Evolutionary conservation across 2,113 vertebrate species (phyloP), one percentile per base, ranked within the genome.

Genomic region (Symphodus melops): DNA sequence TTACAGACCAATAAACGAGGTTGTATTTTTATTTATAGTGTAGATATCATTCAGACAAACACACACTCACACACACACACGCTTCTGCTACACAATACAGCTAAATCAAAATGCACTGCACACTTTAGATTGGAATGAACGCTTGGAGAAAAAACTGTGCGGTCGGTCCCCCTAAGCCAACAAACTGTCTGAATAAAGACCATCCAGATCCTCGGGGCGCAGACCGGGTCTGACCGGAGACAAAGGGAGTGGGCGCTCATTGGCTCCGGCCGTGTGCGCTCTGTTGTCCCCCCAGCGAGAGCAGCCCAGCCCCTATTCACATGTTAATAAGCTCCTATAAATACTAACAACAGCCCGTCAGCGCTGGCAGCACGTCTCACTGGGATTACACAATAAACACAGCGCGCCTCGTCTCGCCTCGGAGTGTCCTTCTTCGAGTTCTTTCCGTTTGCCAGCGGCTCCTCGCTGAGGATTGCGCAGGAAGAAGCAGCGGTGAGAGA

Each of bases 271-370:
- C 66, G 70, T 90, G 85, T 60, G 91, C 88, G 81, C 93, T 81
- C 82, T 78, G 93, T 86, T 82, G 92, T 90, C 74, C 85, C 85
- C 73, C 69, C 81, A 88, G 82, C 89, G 55, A 53, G 79, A 82
- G 71, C 68, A 41, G 72, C 82, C 93, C 92, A 80, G 88, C 75
- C 83, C 79, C 49, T 41, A 92, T 95, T 94, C 93, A 95, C 83
- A 95, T 96, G 95, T 81, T 95, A 96, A 96, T 94, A 17, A 84
- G 86, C 25, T 42, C 21, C 82, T 93, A 94, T 95, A 95, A 95
- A 94, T 91, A 88, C 91, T 77, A 77, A 83, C 82, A 86, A 79
- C 88, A 86, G 87, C 81, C 82, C 60, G 81, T 67, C 84, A 70
- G 78, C 72, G 86, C 85, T 81, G 72, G 89, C 89, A 90, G 80